Base-by-base conservation (phyloP, 2,888 invertebrate species). In the Thymelicus acteon region DNA sequence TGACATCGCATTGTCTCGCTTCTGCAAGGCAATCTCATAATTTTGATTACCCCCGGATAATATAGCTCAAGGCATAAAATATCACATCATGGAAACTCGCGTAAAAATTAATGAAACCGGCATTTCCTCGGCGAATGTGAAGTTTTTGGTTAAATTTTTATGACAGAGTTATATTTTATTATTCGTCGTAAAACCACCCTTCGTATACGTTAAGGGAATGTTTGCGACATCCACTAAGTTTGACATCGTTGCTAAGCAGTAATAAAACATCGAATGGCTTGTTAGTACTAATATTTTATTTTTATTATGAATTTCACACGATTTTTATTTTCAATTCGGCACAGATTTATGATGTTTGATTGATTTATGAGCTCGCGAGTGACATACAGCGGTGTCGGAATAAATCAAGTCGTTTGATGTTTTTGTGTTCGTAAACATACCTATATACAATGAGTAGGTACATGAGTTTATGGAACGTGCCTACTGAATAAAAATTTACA, bases 81-180 rank as follows among this genome's bases (percentile, higher is more conserved):
- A 65, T 60, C 52, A 60, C 65, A 60, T 71, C 60, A 71, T 49
- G 52, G 52, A 13, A 63, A 63, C 69, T 39, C 64, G 37, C 58
- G 60, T 65, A 49, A 24, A 49, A 64, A 71, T 65, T 64, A 71
- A 71, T 71, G 70, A 71, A 60, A 65, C 37, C 60, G 64, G 58
- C 64, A 66, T 71, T 54, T 49, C 39, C 39, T 31, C 7, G 19
- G 52, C 44, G 52, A 74, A 75, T 65, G 71, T 78, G 75, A 78
- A 75, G 79, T 81, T 82, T 79, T 82, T 84, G 79, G 79, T 79
- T 76, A 82, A 82, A 82, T 82, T 87, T 87, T 89, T 88, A 89
- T 83, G 87, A 84, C 74, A 81, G 82, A 85, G 84, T 87, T 85
- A 86, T 88, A 84, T 89, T 90, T 89, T 88, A 89, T 83, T 85